Evolutionary conservation across 2,888 invertebrate species (phyloP).

Genomic region (Chaetoderma sp.): DNA sequence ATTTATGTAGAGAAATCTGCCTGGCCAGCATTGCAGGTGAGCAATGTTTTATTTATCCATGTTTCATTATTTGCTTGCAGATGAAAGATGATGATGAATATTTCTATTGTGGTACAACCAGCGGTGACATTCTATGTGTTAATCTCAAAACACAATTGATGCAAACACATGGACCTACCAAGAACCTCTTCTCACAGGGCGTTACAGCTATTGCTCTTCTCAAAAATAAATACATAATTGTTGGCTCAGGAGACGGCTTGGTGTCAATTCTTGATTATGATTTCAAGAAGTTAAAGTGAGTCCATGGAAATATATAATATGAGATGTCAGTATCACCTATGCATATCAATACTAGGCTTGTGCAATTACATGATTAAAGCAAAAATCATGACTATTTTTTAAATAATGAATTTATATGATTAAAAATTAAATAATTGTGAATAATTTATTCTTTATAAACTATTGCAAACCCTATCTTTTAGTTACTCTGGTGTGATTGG

Average conservation of each 20-base stretch:
- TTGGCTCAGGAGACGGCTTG: conserved; percentile 89
- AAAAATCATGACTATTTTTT: too few relatives aligned
- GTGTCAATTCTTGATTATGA: conserved; percentile 64
- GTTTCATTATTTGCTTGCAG: too few relatives aligned
- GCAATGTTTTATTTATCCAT: too few relatives aligned
- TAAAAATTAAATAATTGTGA: too few relatives aligned
- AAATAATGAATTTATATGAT: too few relatives aligned
- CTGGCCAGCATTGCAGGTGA: too few relatives aligned
- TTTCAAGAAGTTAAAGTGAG: conserved; percentile 35
- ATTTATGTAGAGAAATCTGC: too few relatives aligned
- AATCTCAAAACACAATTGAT: conserved; percentile 60
- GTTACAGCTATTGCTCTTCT: conserved; percentile 67
- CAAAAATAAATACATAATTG: conserved; percentile 71
- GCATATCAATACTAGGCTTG: too few relatives aligned
- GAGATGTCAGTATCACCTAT: too few relatives aligned
- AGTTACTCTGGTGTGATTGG: too few relatives aligned
- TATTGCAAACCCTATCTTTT: too few relatives aligned
- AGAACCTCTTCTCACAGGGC: conserved; percentile 64
- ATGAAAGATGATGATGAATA: conserved; percentile 75
- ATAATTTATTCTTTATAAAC: neutral
- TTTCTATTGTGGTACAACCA: conserved; percentile 86
- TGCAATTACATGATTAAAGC: too few relatives aligned
- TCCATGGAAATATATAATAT: conserved; percentile 45
- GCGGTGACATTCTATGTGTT: conserved; percentile 78
- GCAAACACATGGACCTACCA: conserved; percentile 58